Percentiles rank a stretch among this genome's conserved stretches.
Conservation (phyloP, 2,113 vertebrate genomes). For the Girardinichthys multiradiatus region DNA sequence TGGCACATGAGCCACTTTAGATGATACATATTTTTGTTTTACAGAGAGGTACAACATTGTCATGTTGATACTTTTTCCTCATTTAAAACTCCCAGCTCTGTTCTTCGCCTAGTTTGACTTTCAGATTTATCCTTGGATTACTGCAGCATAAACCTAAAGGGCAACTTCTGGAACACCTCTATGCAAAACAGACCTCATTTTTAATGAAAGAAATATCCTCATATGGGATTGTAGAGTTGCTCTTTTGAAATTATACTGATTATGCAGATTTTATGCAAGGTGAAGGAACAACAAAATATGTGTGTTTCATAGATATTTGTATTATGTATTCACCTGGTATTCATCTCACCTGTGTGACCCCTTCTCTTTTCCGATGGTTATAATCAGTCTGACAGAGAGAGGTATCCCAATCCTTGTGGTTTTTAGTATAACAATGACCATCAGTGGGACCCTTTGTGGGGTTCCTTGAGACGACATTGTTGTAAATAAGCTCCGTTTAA, state of each 20-base stretch:
- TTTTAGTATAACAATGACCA: too few relatives aligned
- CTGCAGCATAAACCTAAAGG: constrained; percentile 1
- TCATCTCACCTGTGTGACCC: too few relatives aligned
- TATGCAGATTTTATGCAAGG: constrained; percentile 1
- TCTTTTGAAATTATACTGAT: neutral
- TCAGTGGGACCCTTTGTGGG: too few relatives aligned
- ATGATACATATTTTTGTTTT: neutral
- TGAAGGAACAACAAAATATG: neutral
- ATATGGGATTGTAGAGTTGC: neutral
- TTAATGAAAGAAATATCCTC: neutral
- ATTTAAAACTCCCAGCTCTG: neutral
- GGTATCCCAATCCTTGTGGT: too few relatives aligned
- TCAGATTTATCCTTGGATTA: neutral
- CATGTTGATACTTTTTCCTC: neutral
- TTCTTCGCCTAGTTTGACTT: neutral
- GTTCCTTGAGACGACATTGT: too few relatives aligned
- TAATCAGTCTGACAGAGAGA: too few relatives aligned
- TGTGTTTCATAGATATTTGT: neutral
- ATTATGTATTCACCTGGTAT: neutral
- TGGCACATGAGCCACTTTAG: neutral
- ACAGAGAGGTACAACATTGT: too few relatives aligned
- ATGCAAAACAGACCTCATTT: neutral
- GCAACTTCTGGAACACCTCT: neutral
- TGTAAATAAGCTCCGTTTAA: too few relatives aligned
- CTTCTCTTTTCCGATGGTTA: too few relatives aligned